Evolutionary conservation across 2,888 invertebrate species (phyloP), one percentile per base, ranked within the genome.

Genomic region (Chalcis sispes): DNA sequence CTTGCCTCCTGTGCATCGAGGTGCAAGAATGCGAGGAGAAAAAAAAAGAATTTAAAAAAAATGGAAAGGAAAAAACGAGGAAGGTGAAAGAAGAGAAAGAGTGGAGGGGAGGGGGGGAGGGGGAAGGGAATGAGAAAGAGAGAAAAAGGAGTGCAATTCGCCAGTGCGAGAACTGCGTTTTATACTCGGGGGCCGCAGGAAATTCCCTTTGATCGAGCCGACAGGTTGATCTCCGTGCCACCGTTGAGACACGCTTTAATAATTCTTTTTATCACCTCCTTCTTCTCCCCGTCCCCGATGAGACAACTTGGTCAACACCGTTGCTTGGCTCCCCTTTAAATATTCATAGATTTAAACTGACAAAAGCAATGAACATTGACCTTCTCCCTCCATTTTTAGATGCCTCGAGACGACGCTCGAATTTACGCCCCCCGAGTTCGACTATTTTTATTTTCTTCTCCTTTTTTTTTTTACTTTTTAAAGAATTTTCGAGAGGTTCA

Each of bases 201-300:
- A 78, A 80, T 82, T 80, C 80, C 32, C 81, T 81, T 81, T 81
- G 81, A 81, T 78, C 81, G 72, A 42, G 69, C 70, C 75, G 77
- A 79, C 75, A 77, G 75, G 74, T 79, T 81, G 80, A 80, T 79
- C 75, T 76, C 62, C 18, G 71, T 69, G 75, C 20, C 36, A 13
- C 52, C 15, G 32, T 58, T 52, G 48, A 79, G 80, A 80, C 78
- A 59, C 70, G 80, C 79, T 83, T 85, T 82, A 84, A 85, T 85
- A 83, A 85, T 86, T 86, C 83, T 83, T 85, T 85, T 83, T 85
- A 83, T 80, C 80, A 72, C 77, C 77, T 64, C 10, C 15, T 50
- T 4, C 13, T 5, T 15, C 2, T 36, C 20, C 40, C 10, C 20
- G 29, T 18, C 40, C 10, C 20, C 20, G 27, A 48, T 46, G 64